Percentiles rank a stretch among this genome's conserved stretches.
Evolutionary conservation across 2,797 vertebrate genomes (phyloP).

Genomic region (Scarus forsteni): DNA sequence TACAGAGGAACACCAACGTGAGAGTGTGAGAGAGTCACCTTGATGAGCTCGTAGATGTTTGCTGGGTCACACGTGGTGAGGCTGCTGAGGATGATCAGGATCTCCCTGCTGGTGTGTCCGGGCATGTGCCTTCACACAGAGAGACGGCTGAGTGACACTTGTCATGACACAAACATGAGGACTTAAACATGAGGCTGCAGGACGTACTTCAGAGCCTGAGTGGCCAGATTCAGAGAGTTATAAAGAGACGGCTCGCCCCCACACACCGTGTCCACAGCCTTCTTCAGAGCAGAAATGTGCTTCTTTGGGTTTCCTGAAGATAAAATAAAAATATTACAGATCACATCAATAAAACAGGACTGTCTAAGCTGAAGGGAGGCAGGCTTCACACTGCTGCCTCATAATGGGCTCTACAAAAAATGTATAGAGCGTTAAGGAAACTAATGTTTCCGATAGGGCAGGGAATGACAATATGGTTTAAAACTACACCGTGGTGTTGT

Average conservation of each 20-base stretch:
- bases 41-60: constrained; percentile 95
- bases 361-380: too few species aligned
- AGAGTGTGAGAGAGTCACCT: constrained; percentile 82
- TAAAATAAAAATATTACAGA: constrained; percentile 26
- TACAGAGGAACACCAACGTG: neutral
- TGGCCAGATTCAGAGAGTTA: constrained; percentile 92
- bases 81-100: constrained; percentile 95
- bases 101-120: constrained; percentile 94
- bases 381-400: too few species aligned
- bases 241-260: constrained; percentile 95
- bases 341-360: too few species aligned
- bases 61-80: constrained; percentile 96
- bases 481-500: too few species aligned
- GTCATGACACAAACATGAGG: neutral
- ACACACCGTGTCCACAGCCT: constrained; percentile 90
- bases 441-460: too few species aligned
- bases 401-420: too few species aligned
- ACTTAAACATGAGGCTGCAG: neutral
- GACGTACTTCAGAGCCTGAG: constrained; percentile 94
- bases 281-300: constrained; percentile 90
- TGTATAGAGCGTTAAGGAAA: too few species aligned
- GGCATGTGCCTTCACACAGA: constrained; percentile 92
- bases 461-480: too few species aligned
- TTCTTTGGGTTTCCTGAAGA: constrained; percentile 93
- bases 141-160: neutral